Percentiles rank a stretch among this genome's conserved stretches.
These are phyloP conservation scores for Periphyllus acericola DNA, from an alignment of 2,888 invertebrate species.

Conservation along the genomic window DNA sequence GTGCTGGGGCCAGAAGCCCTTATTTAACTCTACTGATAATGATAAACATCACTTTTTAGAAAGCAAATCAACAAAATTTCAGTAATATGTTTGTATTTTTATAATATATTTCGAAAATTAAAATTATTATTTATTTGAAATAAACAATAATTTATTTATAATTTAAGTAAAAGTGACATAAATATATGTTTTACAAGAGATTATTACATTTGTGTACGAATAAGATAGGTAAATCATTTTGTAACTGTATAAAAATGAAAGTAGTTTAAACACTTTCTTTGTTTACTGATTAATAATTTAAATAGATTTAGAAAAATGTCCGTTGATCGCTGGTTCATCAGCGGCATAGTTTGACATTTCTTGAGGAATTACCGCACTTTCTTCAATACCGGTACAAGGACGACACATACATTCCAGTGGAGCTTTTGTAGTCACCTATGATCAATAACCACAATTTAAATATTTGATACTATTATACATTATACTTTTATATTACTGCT, in stretches of 20 bases:
- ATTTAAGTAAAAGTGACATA: slow-evolving; percentile 31
- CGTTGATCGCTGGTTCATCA: slow-evolving; percentile 82
- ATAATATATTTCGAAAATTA: not conserved
- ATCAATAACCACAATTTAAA: slow-evolving; percentile 62
- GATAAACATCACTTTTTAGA: not conserved
- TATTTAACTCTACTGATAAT: too few relatives aligned
- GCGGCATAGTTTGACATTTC: slow-evolving; percentile 86
- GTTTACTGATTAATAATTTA: slow-evolving; percentile 63
- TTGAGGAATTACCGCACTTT: slow-evolving; percentile 87
- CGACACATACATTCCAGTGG: slow-evolving; percentile 94
- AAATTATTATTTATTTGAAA: slow-evolving; percentile 16
- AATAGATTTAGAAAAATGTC: slow-evolving; percentile 80
- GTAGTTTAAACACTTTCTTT: slow-evolving; percentile 32
- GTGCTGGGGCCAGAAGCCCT: too few relatives aligned
- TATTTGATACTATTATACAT: too few relatives aligned
- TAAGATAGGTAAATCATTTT: not conserved
- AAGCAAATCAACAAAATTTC: not conserved
- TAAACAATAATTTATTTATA: slow-evolving; percentile 39
- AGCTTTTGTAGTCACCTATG: slow-evolving; percentile 88
- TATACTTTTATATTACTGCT: too few relatives aligned
- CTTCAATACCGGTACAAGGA: slow-evolving; percentile 89
- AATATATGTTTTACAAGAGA: not conserved
- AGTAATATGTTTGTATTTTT: not conserved
- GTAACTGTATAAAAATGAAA: slow-evolving; percentile 39
- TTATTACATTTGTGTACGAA: slow-evolving; percentile 32